Conservation (phyloP, 2,797 vertebrate species). For the Oreortyx pictus region DNA sequence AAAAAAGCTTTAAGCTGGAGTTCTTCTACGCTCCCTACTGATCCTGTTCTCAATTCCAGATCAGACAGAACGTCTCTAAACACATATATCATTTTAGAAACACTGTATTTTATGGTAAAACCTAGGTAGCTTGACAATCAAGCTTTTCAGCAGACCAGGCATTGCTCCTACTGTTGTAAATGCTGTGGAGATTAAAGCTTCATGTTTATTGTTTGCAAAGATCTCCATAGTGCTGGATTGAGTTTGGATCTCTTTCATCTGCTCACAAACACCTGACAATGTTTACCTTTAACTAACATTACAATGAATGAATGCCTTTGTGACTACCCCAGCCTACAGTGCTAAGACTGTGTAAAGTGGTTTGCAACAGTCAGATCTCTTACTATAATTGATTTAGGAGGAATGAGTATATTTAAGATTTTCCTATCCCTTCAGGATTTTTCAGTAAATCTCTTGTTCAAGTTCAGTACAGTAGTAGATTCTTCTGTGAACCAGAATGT, state of each 20-base stretch:
- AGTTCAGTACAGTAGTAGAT: not conserved
- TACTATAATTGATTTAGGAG: not conserved
- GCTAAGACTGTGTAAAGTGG: not conserved
- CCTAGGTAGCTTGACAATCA: not conserved
- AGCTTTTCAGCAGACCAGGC: not conserved
- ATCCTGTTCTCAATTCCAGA: not conserved
- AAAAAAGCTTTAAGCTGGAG: not conserved
- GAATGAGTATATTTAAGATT: not conserved
- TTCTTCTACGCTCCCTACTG: not conserved
- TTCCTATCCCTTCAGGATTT: not conserved
- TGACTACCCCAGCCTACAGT: not conserved
- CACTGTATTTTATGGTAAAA: not conserved
- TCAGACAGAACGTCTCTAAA: not conserved
- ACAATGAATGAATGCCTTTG: not conserved
- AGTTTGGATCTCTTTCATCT: not conserved
- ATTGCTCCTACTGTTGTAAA: not conserved
- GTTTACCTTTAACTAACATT: not conserved
- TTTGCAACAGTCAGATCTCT: not conserved
- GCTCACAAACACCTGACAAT: not conserved
- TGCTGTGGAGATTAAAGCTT: not conserved
- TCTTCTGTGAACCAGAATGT: not conserved
- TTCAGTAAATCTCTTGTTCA: conserved; percentile 1
- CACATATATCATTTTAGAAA: not conserved
- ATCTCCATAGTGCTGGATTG: not conserved
- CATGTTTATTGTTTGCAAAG: not conserved